phyloP scores from a whole-genome alignment of 1,140 invertebrate genomes.

The Dreissena rostriformis region DNA sequence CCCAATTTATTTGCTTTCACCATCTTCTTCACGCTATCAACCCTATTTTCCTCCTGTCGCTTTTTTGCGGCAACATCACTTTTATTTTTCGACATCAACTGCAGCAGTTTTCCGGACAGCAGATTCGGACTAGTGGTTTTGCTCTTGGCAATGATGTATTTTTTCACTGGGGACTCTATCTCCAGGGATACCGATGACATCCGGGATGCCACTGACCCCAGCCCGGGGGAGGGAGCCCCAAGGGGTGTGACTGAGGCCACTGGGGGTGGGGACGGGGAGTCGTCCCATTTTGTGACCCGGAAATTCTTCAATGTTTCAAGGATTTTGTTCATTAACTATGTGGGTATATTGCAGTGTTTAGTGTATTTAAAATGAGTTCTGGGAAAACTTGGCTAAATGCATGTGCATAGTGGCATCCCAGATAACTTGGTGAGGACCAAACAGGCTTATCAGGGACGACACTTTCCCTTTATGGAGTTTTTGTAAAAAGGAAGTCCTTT shows the following conservation, averaged over 20 bases:
- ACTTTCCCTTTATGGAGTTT: no score
- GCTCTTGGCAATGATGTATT: conserved; percentile 25
- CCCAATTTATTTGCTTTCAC: conserved; percentile 22
- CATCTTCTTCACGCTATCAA: conserved; percentile 43
- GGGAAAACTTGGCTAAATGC: no score
- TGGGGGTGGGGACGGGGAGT: conserved; percentile 39
- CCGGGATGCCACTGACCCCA: conserved; percentile 10
- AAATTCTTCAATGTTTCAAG: not conserved
- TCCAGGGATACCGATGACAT: not conserved
- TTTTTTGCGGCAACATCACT: not conserved
- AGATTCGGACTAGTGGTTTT: conserved; percentile 30
- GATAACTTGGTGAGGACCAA: no score
- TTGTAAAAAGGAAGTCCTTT: no score
- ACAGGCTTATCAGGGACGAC: no score
- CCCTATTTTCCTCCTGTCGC: conserved; percentile 18
- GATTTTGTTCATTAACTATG: no score
- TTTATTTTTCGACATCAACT: not conserved
- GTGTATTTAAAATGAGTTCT: no score
- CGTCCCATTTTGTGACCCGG: conserved; percentile 41
- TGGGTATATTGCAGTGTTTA: no score
- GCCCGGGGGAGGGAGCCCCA: conserved; percentile 8
- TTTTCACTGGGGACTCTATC: conserved; percentile 49
- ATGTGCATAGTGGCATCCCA: no score
- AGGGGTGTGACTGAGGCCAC: not conserved
- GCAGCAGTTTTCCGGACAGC: not conserved